Conservation (phyloP, 1,140 invertebrate species). For the Zophobas morio region DNA sequence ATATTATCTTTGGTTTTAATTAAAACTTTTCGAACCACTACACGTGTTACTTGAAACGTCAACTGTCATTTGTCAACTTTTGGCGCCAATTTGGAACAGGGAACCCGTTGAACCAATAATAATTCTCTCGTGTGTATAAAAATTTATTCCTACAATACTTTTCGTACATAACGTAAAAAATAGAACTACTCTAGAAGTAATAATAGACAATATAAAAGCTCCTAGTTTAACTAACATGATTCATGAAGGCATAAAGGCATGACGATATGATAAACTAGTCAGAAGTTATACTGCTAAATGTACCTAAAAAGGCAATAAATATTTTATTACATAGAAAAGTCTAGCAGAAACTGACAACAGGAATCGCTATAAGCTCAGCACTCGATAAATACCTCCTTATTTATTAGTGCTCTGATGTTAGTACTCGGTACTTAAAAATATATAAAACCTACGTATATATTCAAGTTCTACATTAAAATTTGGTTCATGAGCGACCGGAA, state of each 20-base stretch:
- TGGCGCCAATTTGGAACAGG: too few species aligned
- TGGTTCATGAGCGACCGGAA: slow-evolving; percentile 12
- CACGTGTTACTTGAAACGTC: too few species aligned
- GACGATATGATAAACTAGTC: slow-evolving; percentile 30
- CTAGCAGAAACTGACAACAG: slow-evolving; percentile 6
- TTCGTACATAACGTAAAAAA: slow-evolving; percentile 36
- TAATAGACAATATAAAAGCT: slow-evolving; percentile 36
- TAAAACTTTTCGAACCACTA: too few species aligned
- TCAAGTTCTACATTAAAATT: slow-evolving; percentile 46
- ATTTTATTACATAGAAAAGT: slow-evolving; percentile 11
- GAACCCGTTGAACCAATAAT: not conserved
- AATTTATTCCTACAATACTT: slow-evolving; percentile 35
- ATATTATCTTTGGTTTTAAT: too few species aligned
- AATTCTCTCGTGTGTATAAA: slow-evolving; percentile 17
- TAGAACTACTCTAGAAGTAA: slow-evolving; percentile 31
- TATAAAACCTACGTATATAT: slow-evolving; percentile 47
- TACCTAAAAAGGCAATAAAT: slow-evolving; percentile 32
- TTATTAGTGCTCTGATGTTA: slow-evolving; percentile 43
- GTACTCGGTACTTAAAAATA: slow-evolving; percentile 43
- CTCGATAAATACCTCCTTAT: slow-evolving; percentile 44
- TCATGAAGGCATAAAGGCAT: slow-evolving; percentile 36
- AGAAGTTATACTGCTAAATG: slow-evolving; percentile 37
- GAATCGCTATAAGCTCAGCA: slow-evolving; percentile 26
- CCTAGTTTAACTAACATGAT: slow-evolving; percentile 27
- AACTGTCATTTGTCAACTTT: too few species aligned